Base-by-base conservation (phyloP, 2,113 vertebrate genomes). In the Patagioenas fasciata region DNA sequence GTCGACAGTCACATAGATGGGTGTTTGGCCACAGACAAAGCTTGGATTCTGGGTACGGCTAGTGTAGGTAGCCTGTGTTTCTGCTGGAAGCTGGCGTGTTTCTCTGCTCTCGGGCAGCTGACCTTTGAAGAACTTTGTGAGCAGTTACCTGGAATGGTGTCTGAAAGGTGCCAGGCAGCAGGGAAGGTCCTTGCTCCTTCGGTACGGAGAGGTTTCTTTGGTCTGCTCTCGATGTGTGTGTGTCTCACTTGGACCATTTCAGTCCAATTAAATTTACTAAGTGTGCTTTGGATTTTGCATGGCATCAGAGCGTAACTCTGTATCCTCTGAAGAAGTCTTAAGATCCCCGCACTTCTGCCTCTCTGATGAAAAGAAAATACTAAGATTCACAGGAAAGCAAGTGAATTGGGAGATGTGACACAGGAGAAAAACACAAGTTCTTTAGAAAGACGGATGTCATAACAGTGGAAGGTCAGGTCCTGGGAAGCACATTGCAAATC, bases 91-190 rank as follows among this genome's bases (percentile, higher is more conserved):
- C 64, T 97, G 89, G 62, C 94, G 95, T 69, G 85, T 92, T 97
- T 92, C 80, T 91, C 89, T 85, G 93, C 96, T 86, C 81, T 83
- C 88, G 61, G 91, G 78, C 13, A 40, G 89, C 92, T 89, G 95
- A 88, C 81, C 74, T 94, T 73, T 80, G 93, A 71, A 88, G 96
- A 79, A 65, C 60, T 48, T 82, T 67, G 48, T 82, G 85, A 92
- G 95, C 84, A 28, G 80, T 96, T 95, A 9, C 83, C 91, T 97
- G 95, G 96, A 96, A 91, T 96, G 93, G 89, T 92, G 72, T 79
- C 89, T 75, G 95, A 96, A 94, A 96, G 93, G 79, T 51, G 91
- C 77, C 75, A 80, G 89, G 81, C 34, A 29, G 54, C 38, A 60
- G 81, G 95, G 91, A 48, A 74, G 84, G 73, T 78, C 54, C 74